phyloP scores from a whole-genome alignment of 2,888 invertebrate genomes.

The Drosophila pseudotalamancana region DNA sequence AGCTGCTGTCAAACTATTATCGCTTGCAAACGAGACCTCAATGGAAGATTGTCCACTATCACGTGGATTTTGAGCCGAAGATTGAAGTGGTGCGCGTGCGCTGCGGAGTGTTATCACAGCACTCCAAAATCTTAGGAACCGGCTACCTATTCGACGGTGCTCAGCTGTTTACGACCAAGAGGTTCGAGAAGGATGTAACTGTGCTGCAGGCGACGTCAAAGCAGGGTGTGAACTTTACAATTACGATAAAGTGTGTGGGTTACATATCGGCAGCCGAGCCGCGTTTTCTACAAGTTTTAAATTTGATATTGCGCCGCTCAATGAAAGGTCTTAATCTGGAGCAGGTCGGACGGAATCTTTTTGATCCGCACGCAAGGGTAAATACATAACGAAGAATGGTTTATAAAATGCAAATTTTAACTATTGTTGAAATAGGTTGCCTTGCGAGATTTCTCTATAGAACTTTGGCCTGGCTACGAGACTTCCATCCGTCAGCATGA shows the following conservation, averaged over 20 bases:
- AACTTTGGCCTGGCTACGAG: conserved; percentile 93
- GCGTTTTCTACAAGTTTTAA: conserved; percentile 91
- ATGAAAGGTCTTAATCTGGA: conserved; percentile 87
- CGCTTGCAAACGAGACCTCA: conserved; percentile 87
- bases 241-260: conserved; percentile 87
- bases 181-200: conserved; percentile 86
- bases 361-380: conserved; percentile 86
- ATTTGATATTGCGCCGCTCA: conserved; percentile 89
- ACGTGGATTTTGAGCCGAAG: conserved; percentile 89
- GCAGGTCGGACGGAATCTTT: conserved; percentile 90
- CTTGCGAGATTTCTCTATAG: conserved; percentile 86
- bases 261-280: conserved; percentile 88
- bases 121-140: conserved; percentile 85
- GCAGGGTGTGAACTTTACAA: conserved; percentile 85
- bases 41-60: conserved; percentile 90
- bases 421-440: not conserved
- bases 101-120: conserved; percentile 87
- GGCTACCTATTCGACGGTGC: conserved; percentile 92
- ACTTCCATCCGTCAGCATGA: conserved; percentile 95
- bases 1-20: conserved; percentile 89
- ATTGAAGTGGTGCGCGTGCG: conserved; percentile 88
- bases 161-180: conserved; percentile 87
- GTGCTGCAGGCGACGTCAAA: conserved; percentile 86
- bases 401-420: not conserved
- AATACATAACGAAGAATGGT: too few relatives aligned